Conservation (phyloP, 2,888 invertebrate genomes). For the Cephonodes hylas region DNA sequence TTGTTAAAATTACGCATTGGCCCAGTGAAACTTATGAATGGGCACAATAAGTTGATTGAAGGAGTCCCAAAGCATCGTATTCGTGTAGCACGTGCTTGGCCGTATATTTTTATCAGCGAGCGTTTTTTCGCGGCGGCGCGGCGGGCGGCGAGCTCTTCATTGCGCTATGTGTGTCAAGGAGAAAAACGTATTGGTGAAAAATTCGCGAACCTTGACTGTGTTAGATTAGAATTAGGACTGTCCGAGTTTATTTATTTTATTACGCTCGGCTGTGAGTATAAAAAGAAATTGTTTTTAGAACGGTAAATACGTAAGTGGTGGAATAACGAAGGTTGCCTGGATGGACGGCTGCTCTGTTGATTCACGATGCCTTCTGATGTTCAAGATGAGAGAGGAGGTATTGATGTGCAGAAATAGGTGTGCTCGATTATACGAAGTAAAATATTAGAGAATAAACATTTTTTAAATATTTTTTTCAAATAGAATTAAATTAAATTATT, state of each 20-base stretch:
- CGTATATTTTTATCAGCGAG: constrained; percentile 30
- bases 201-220: constrained; percentile 68
- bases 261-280: constrained; percentile 19
- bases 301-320: constrained; percentile 4
- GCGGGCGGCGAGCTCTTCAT: constrained; percentile 50
- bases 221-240: constrained; percentile 71
- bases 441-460: neutral
- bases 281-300: constrained; percentile 13
- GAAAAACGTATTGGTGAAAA: constrained; percentile 65
- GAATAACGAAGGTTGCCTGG: neutral
- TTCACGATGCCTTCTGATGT: neutral
- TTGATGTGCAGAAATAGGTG: neutral
- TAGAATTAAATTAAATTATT: too few relatives aligned
- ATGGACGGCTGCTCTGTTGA: neutral
- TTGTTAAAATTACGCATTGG: neutral
- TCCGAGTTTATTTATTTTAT: constrained; percentile 61
- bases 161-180: constrained; percentile 68
- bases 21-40: neutral
- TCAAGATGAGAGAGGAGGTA: neutral
- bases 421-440: neutral
- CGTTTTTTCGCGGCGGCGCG: constrained; percentile 52
- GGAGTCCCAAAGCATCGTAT: neutral
- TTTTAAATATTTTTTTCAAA: neutral
- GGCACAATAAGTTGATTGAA: constrained; percentile 2
- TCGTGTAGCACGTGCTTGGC: constrained; percentile 6